Conservation (phyloP, 2,113 vertebrate genomes). For the Proterorhinus semilunaris region DNA sequence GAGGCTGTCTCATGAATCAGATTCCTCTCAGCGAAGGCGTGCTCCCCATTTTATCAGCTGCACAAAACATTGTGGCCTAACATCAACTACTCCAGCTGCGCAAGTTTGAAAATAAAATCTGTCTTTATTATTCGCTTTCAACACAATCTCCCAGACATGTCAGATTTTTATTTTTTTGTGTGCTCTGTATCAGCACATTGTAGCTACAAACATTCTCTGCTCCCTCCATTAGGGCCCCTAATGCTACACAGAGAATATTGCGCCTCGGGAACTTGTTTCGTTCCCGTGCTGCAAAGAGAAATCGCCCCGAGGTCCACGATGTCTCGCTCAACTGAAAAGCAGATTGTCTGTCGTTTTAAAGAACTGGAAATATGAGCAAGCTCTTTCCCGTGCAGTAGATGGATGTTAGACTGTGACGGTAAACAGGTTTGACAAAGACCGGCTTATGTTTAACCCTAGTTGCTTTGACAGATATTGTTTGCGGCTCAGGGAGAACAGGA, state of each 20-base stretch:
- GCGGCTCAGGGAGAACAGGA: constrained; percentile 8
- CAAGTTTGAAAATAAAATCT: constrained; percentile 16
- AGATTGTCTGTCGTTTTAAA: constrained; percentile 49
- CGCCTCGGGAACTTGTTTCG: constrained; percentile 25
- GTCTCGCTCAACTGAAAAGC: constrained; percentile 44
- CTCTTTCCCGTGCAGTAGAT: constrained; percentile 22
- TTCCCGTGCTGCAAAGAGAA: constrained; percentile 29
- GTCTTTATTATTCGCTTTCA: constrained; percentile 2
- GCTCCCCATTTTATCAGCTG: constrained; percentile 24
- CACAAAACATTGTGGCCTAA: constrained; percentile 9
- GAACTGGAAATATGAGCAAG: constrained; percentile 34
- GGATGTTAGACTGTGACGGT: constrained; percentile 8
- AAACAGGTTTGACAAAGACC: constrained; percentile 47
- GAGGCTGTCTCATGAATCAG: constrained; percentile 29
- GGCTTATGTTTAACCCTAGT: constrained; percentile 12
- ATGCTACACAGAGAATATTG: constrained; percentile 11
- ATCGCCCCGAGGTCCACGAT: constrained; percentile 25
- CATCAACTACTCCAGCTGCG: constrained; percentile 4
- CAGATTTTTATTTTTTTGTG: constrained; percentile 20
- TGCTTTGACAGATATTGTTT: constrained; percentile 19
- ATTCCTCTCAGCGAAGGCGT: constrained; percentile 15
- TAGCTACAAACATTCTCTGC: constrained; percentile 20
- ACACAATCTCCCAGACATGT: constrained; percentile 6
- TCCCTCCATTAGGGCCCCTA: constrained; percentile 10
- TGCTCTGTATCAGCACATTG: constrained; percentile 8